Base-by-base conservation (phyloP, 1,140 invertebrate species). In the Pissodes strobi region DNA sequence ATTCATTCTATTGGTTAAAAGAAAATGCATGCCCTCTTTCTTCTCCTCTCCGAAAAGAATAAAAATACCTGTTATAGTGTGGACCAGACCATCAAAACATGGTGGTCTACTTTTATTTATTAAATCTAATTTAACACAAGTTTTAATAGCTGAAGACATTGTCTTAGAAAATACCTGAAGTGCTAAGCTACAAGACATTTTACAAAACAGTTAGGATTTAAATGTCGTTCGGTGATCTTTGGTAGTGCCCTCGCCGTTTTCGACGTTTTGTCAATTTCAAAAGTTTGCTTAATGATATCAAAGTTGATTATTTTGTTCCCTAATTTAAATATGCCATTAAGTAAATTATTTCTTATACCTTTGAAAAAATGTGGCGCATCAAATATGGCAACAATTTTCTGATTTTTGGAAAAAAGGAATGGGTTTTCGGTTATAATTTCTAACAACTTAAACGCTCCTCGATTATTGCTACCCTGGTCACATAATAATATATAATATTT, bases 71-170 rank as follows among this genome's bases (percentile, higher is more conserved):
- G n/a, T n/a, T n/a, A n/a, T n/a, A n/a, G n/a, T n/a, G n/a, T n/a
- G n/a, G n/a, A n/a, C n/a, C n/a, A n/a, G n/a, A n/a, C n/a, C n/a
- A n/a, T n/a, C n/a, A n/a, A n/a, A n/a, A n/a, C n/a, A n/a, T n/a
- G n/a, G n/a, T n/a, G n/a, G n/a, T n/a, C n/a, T n/a, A n/a, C 10
- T 41, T 19, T 57, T 64, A n/a, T 52, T 60, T 51, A 60, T 60
- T 73, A 48, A 46, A 48, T 61, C 12, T 51, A 69, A 39, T 52
- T 30, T 46, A 56, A 23, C 22, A 62, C 70, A 49, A 75, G 21
- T 68, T 71, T 71, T 49, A 25, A 39, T 30, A 71, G 57, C 13
- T n/a, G n/a, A n/a, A n/a, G n/a, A n/a, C n/a, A n/a, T n/a, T n/a
- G n/a, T n/a, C n/a, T n/a, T n/a, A n/a, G n/a, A n/a, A n/a, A n/a